A percentile compares a stretch with the other conserved stretches of the same genome.
These are phyloP conservation scores for Egretta garzetta DNA, from an alignment of 2,113 vertebrate genomes.

Conservation along the genomic window DNA sequence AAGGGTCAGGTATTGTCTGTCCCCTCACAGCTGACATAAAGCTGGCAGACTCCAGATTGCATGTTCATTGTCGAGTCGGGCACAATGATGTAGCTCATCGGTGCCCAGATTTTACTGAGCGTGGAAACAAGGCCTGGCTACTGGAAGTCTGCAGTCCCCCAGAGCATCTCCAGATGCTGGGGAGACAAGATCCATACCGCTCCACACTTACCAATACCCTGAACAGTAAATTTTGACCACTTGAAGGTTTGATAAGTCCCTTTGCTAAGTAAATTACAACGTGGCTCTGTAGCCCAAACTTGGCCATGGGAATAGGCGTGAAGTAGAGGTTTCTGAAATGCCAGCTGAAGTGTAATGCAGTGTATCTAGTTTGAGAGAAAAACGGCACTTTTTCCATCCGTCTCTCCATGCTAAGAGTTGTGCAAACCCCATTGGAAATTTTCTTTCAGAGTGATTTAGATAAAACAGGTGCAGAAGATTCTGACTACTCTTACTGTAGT, in stretches of 20 bases:
- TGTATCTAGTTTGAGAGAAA: neutral
- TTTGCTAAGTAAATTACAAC: neutral
- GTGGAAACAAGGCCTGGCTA: neutral
- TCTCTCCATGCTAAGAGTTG: neutral
- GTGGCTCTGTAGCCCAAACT: neutral
- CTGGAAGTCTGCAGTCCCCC: neutral
- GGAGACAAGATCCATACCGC: neutral
- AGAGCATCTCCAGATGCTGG: neutral
- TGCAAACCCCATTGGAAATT: neutral
- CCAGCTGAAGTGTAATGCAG: neutral
- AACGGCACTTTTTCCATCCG: fast-evolving
- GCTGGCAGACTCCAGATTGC: neutral
- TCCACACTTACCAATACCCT: neutral
- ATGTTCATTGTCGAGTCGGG: neutral
- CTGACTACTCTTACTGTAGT: neutral
- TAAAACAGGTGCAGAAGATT: neutral
- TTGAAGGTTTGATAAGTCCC: neutral
- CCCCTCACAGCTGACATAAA: neutral
- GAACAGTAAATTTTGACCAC: neutral
- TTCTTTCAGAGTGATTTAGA: neutral
- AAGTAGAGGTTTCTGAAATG: neutral
- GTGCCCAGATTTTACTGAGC: neutral
- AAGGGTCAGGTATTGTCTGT: neutral
- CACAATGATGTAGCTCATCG: neutral
- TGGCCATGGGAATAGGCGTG: fast-evolving